These are phyloP conservation scores for Brotogeris chrysoptera DNA, from an alignment of 2,797 vertebrate genomes.

Conservation along the genomic window DNA sequence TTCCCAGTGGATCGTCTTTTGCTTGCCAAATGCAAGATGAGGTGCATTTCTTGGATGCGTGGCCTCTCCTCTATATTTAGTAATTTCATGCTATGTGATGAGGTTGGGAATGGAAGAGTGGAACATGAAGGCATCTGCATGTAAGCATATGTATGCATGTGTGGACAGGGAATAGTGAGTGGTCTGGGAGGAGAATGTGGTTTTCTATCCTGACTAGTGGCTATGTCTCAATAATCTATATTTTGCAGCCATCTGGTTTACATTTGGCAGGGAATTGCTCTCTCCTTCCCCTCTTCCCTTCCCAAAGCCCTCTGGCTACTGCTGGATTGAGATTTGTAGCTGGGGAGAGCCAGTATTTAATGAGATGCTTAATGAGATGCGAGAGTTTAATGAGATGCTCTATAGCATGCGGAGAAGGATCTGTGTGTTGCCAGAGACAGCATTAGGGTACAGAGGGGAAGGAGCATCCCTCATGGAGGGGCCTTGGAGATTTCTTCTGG, in stretches of 20 bases:
- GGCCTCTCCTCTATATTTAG: background rate
- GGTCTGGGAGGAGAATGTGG: background rate
- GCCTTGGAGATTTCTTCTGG: background rate
- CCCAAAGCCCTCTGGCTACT: background rate
- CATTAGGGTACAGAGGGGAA: background rate
- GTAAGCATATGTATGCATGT: background rate
- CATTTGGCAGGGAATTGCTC: background rate
- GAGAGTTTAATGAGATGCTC: background rate
- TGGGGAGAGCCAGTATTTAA: background rate
- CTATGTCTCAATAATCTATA: background rate
- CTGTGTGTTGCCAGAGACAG: background rate
- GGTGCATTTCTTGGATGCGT: background rate
- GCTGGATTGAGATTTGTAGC: background rate
- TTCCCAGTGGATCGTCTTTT: background rate
- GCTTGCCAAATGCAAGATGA: background rate
- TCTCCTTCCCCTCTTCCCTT: background rate
- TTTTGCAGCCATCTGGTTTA: constrained; percentile 9
- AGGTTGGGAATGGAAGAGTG: background rate
- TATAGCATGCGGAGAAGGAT: background rate
- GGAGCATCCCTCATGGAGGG: background rate
- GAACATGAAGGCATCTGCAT: background rate
- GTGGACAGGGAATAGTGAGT: background rate
- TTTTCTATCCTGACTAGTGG: background rate
- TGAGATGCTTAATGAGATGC: background rate
- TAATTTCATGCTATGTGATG: background rate